Evolutionary conservation across 2,113 vertebrate genomes (phyloP).

Genomic region (Cisticola juncidis): DNA sequence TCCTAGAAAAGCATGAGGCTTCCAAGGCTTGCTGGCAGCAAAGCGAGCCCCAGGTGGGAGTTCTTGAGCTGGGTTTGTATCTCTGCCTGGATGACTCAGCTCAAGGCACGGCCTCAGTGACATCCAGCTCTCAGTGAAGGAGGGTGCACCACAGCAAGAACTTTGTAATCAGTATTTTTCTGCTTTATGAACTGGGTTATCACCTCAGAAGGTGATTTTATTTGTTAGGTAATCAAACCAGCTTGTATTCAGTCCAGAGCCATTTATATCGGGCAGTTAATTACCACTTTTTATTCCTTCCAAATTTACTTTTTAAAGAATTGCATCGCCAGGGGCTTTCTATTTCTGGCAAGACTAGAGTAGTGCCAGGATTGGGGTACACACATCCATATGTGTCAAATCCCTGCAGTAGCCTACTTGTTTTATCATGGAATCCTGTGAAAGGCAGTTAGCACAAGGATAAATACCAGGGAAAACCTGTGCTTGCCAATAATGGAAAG

Average conservation of each 20-base stretch:
- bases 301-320: constrained; percentile 1
- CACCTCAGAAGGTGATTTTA: not conserved
- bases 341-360: not conserved
- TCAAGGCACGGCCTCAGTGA: not conserved
- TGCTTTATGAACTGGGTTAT: not conserved
- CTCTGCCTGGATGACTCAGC: not conserved
- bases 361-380: not conserved
- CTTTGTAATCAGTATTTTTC: not conserved
- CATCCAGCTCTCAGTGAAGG: not conserved
- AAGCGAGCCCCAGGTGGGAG: not conserved
- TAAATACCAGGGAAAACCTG: not conserved
- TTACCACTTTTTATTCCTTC: constrained; percentile 21
- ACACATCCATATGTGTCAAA: not conserved
- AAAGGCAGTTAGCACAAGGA: not conserved
- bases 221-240: not conserved
- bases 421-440: not conserved
- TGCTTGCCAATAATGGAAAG: not conserved
- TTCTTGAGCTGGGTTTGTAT: not conserved
- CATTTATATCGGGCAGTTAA: constrained; percentile 8
- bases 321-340: not conserved
- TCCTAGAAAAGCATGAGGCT: not conserved
- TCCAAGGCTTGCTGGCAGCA: not conserved
- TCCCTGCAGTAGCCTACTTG: not conserved
- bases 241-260: not conserved
- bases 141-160: not conserved